Conservation (phyloP, 64 coral and sea anemone genomes). For the Porites lutea region DNA sequence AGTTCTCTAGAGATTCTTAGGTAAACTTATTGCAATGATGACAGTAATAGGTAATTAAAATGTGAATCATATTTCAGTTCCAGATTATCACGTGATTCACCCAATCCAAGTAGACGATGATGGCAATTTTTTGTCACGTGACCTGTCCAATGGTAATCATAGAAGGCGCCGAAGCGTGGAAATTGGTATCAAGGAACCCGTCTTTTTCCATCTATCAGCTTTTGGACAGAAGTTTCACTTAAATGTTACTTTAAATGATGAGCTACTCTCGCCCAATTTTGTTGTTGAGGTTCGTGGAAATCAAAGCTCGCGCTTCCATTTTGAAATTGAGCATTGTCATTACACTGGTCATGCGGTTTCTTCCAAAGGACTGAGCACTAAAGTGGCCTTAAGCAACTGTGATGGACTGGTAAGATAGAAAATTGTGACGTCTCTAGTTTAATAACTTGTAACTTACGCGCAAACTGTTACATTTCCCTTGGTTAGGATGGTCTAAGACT, state of each 20-base stretch:
- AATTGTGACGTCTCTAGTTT: neutral
- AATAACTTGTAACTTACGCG: too few relatives aligned
- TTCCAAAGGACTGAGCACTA: conserved; percentile 32
- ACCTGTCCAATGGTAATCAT: conserved; percentile 29
- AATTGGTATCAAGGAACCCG: neutral
- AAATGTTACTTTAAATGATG: conserved; percentile 42
- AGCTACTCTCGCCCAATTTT: conserved; percentile 53
- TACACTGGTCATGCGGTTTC: conserved; percentile 53
- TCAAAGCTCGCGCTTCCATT: conserved; percentile 28
- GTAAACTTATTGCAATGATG: too few relatives aligned
- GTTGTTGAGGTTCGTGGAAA: conserved; percentile 54
- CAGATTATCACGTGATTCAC: conserved; percentile 62
- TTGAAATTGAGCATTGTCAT: conserved; percentile 34
- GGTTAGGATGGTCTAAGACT: too few relatives aligned
- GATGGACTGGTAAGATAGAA: conserved; percentile 63
- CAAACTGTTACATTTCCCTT: too few relatives aligned
- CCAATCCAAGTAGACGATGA: conserved; percentile 44
- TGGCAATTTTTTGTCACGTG: conserved; percentile 50
- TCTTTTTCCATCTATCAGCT: conserved; percentile 30
- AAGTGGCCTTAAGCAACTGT: conserved; percentile 68
- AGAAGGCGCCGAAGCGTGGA: neutral
- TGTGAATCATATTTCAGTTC: conserved; percentile 10
- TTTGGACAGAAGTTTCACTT: conserved; percentile 33
- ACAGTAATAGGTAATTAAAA: too few relatives aligned
- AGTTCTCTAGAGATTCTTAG: too few relatives aligned